These are phyloP conservation scores for Galeruca laticollis DNA, from an alignment of 2,888 invertebrate species.

Conservation along the genomic window DNA sequence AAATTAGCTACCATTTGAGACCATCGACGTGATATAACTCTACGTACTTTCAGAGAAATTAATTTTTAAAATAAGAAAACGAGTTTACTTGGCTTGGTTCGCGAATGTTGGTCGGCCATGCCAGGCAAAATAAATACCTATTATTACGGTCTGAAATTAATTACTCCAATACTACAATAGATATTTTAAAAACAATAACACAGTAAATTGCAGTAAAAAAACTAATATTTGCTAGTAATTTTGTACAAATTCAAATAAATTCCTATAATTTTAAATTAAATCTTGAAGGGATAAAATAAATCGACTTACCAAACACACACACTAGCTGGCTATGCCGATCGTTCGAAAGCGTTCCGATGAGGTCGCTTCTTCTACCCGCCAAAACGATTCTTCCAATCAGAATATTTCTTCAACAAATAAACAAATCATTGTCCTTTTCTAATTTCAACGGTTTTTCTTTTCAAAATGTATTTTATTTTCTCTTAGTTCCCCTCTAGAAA, in stretches of 20 bases:
- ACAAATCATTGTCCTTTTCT: constrained; percentile 54
- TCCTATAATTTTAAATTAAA: constrained; percentile 63
- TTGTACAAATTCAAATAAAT: constrained; percentile 58
- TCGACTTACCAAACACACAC: constrained; percentile 59
- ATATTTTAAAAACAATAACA: constrained; percentile 49
- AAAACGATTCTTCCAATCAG: constrained; percentile 62
- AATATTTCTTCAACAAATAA: constrained; percentile 38
- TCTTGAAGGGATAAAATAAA: constrained; percentile 59
- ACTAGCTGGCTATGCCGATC: constrained; percentile 48
- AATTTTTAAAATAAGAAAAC: constrained; percentile 60
- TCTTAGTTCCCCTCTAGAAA: constrained; percentile 11
- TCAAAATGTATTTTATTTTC: constrained; percentile 37
- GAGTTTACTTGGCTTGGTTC: constrained; percentile 49
- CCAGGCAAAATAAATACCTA: constrained; percentile 59
- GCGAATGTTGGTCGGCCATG: constrained; percentile 61
- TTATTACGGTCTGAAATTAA: constrained; percentile 59
- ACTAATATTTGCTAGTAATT: constrained; percentile 62
- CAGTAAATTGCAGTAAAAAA: constrained; percentile 63
- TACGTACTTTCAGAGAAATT: constrained; percentile 55
- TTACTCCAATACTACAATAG: constrained; percentile 56
- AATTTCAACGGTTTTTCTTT: constrained; percentile 52
- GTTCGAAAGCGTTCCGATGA: constrained; percentile 62
- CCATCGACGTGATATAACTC: constrained; percentile 41
- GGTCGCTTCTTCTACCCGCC: constrained; percentile 62
- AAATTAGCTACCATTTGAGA: constrained; percentile 59